Conservation (phyloP, 2,113 vertebrate genomes). For the Melierax canorus region DNA sequence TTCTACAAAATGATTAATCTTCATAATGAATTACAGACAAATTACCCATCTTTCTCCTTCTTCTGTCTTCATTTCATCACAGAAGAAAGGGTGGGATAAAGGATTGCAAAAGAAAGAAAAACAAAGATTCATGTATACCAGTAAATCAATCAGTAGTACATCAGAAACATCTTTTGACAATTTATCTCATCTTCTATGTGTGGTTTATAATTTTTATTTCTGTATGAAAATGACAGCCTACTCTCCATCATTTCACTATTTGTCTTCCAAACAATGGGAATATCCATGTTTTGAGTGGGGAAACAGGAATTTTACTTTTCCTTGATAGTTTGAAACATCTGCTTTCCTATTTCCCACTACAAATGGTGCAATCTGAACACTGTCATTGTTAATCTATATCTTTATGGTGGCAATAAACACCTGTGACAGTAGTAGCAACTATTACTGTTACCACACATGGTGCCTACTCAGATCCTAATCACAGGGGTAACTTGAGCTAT, state of each 20-base stretch:
- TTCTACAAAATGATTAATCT: background rate
- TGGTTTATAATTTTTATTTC: background rate
- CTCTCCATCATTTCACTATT: background rate
- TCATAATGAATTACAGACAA: background rate
- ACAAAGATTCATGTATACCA: background rate
- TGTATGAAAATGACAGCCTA: background rate
- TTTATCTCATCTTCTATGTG: background rate
- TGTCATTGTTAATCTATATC: background rate
- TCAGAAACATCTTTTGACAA: background rate
- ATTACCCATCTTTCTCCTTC: conserved; percentile 85
- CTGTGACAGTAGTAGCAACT: background rate
- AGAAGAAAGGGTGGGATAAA: conserved; percentile 14
- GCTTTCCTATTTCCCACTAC: background rate
- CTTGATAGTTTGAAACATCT: background rate
- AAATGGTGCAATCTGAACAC: background rate
- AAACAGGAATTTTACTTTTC: background rate
- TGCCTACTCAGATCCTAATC: background rate
- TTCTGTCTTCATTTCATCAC: conserved; percentile 78
- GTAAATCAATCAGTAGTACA: background rate
- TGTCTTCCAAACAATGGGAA: background rate
- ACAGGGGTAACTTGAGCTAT: background rate
- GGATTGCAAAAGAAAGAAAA: conserved; percentile 35
- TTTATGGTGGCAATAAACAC: background rate
- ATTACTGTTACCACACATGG: background rate
- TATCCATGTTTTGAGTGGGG: background rate